Evolutionary conservation across 1,140 invertebrate species (phyloP), one percentile per base, ranked within the genome.

Genomic region (Lethrus apterus): DNA sequence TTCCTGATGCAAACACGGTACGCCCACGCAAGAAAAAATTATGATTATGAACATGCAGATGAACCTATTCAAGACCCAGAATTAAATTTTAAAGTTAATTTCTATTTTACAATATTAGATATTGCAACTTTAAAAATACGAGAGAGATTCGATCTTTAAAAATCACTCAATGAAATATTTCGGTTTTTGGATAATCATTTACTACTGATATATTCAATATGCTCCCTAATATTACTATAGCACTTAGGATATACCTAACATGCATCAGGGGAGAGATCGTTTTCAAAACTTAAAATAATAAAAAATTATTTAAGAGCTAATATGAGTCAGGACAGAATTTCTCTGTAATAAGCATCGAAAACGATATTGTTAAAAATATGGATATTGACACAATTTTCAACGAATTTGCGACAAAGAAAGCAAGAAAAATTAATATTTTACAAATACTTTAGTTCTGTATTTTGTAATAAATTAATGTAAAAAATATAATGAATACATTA

Each of bases 71-170:
- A n/a, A n/a, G n/a, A n/a, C n/a, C n/a, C n/a, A n/a, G n/a, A n/a
- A n/a, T n/a, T n/a, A n/a, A 47, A 40, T 14, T 51, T 36, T 19
- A 46, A 30, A 48, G 31, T 40, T 36, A 20, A 14, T 7, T 19
- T 32, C 36, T 17, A 47, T 40, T 42, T 31, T 11, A 13, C 5
- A 8, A 33, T 11, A 33, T 11, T 11, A 33, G 9, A 33, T 8
- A 33, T 33, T 11, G 5, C 14, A 11, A 33, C 31, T n/a, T n/a
- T n/a, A n/a, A 14, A 26, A 26, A 26, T n/a, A 5, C n/a, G n/a
- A 26, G 5, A 33, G 5, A 13, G 5, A 33, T 15, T 4, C 14
- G 13, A 33, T 33, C 5, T 8, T 8, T 33, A 5, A 8, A 4
- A 5, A 8, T 8, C 31, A 33, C 13, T 15, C 5, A 7, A 15